Conservation (phyloP, 2,888 invertebrate species). For the Sesia bembeciformis region DNA sequence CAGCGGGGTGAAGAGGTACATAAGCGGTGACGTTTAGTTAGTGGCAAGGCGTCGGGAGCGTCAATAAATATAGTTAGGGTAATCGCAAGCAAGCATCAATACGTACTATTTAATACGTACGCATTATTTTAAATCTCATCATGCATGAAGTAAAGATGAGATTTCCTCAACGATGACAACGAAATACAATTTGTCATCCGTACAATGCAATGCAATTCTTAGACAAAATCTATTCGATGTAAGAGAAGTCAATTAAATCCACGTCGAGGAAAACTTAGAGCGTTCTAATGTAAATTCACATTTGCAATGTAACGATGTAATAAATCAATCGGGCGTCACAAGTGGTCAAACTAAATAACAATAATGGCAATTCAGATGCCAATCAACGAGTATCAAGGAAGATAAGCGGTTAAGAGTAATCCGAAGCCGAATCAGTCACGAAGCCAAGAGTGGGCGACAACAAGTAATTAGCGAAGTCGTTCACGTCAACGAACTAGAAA, state of each 20-base stretch:
- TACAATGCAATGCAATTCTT: constrained; percentile 6
- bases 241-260: constrained; percentile 14
- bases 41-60: constrained; percentile 69
- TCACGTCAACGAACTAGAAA: constrained; percentile 46
- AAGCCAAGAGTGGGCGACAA: constrained; percentile 40
- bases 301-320: constrained; percentile 9
- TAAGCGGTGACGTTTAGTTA: constrained; percentile 69
- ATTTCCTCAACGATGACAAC: constrained; percentile 3
- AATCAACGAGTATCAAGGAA: constrained; percentile 31
- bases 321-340: constrained; percentile 18
- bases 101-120: constrained; percentile 12
- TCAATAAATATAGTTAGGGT: constrained; percentile 39
- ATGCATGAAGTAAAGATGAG: constrained; percentile 14
- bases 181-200: constrained; percentile 2
- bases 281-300: neutral
- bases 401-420: constrained; percentile 33
- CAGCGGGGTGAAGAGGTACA: constrained; percentile 65
- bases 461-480: constrained; percentile 41
- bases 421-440: constrained; percentile 31
- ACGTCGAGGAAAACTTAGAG: constrained; percentile 5
- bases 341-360: constrained; percentile 24
- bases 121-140: constrained; percentile 11
- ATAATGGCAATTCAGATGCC: constrained; percentile 36
- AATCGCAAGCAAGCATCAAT: constrained; percentile 60
- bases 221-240: constrained; percentile 14